phyloP scores from a whole-genome alignment of 2,113 vertebrate species.

The Eupsittula cactorum region DNA sequence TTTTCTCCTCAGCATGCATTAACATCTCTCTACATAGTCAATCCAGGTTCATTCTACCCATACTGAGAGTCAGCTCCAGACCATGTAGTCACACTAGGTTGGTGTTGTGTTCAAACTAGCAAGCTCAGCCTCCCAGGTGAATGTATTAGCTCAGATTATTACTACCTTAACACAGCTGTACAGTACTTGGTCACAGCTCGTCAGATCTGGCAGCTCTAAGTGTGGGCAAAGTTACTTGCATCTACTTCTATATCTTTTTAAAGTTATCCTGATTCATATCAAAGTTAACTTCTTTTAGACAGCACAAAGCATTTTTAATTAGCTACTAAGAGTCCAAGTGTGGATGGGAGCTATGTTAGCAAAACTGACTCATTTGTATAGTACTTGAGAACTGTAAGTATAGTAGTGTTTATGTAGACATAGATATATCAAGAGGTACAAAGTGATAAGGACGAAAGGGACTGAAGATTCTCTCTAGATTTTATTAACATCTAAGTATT shows the following conservation, averaged over 20 bases:
- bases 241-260: not conserved
- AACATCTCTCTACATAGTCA: not conserved
- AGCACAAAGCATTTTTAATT: not conserved
- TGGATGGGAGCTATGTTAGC: not conserved
- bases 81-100: rapidly evolving
- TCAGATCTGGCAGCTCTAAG: not conserved
- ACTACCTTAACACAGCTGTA: not conserved
- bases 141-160: not conserved
- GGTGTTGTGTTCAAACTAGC: not conserved
- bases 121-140: not conserved
- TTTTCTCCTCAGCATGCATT: not conserved
- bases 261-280: not conserved
- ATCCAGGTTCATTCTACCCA: not conserved
- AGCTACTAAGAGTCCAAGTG: not conserved
- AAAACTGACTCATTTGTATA: not conserved
- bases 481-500: not conserved
- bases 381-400: not conserved
- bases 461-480: not conserved
- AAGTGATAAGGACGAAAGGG: not conserved
- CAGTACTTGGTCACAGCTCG: not conserved
- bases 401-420: not conserved
- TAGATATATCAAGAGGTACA: not conserved
- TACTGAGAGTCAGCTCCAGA: not conserved
- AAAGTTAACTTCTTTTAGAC: not conserved
- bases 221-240: not conserved